Evolutionary conservation across 1,140 invertebrate genomes (phyloP).

Genomic region (Penaeus vannamei): DNA sequence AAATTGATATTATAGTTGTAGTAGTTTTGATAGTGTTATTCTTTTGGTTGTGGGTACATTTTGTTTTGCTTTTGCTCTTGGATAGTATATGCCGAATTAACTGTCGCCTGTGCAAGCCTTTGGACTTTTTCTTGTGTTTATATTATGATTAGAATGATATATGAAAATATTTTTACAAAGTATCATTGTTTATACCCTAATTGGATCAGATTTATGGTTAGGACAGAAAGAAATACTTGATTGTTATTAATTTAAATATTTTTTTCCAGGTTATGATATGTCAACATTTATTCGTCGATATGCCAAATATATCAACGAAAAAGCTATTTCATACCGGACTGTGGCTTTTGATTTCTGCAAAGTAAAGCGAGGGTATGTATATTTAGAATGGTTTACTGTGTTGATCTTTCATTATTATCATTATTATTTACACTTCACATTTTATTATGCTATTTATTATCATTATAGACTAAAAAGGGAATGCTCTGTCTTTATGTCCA

Average conservation of each 20-base stretch:
- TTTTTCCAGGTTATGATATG: slow-evolving; percentile 95
- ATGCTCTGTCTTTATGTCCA: too few relatives aligned
- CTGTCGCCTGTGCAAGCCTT: too few relatives aligned
- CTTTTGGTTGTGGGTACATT: too few relatives aligned
- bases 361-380: slow-evolving; percentile 94
- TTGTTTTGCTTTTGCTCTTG: too few relatives aligned
- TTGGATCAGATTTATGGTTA: slow-evolving; percentile 10
- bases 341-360: slow-evolving; percentile 99
- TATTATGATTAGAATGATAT: too few relatives aligned
- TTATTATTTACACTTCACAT: too few relatives aligned
- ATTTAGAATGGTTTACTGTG: not conserved
- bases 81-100: too few relatives aligned
- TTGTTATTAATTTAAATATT: slow-evolving; percentile 44
- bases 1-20: too few relatives aligned
- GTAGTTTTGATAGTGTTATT: too few relatives aligned
- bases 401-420: not conserved
- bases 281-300: slow-evolving; percentile 98
- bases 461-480: too few relatives aligned
- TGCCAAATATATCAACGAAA: slow-evolving; percentile 99
- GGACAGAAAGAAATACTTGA: not conserved
- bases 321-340: slow-evolving; percentile 96
- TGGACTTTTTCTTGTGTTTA: not conserved
- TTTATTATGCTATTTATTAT: too few relatives aligned
- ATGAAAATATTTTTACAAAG: not conserved
- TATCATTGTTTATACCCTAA: not conserved